A percentile compares a stretch with the other conserved stretches of the same genome.
phyloP scores from a whole-genome alignment of 2,888 invertebrate genomes.

The Rhagium mordax region DNA sequence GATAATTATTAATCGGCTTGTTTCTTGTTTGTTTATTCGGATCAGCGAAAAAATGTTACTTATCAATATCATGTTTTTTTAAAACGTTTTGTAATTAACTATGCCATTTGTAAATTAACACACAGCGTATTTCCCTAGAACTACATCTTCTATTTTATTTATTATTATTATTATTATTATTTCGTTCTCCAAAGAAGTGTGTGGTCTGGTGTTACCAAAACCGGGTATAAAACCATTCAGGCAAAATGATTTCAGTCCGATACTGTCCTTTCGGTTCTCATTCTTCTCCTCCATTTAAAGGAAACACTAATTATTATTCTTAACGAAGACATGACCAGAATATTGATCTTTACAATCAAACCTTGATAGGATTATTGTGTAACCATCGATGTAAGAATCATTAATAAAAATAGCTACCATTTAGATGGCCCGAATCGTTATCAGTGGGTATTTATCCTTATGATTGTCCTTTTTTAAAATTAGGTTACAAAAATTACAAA shows the following conservation, averaged over 20 bases:
- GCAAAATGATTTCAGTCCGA: not conserved
- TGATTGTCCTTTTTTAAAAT: not conserved
- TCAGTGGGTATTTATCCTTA: not conserved
- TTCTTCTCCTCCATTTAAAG: not conserved
- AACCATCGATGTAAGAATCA: not conserved
- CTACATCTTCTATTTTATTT: no score
- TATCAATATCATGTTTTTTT: not conserved
- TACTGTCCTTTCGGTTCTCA: not conserved
- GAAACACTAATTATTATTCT: not conserved
- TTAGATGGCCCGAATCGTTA: not conserved
- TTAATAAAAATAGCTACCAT: not conserved
- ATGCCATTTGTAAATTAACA: not conserved
- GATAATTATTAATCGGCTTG: not conserved
- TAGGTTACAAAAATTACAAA: not conserved
- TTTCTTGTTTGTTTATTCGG: not conserved
- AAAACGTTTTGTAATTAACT: not conserved
- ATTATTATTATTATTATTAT: no score
- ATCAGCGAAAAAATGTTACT: not conserved
- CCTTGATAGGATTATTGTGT: not conserved
- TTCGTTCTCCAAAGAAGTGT: no score
- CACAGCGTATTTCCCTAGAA: no score
- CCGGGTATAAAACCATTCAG: not conserved
- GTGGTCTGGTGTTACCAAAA: no score
- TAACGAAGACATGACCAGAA: not conserved
- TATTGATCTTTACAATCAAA: not conserved